Evolutionary conservation across 1,140 invertebrate genomes (phyloP).

Genomic region (Dryas iulia): DNA sequence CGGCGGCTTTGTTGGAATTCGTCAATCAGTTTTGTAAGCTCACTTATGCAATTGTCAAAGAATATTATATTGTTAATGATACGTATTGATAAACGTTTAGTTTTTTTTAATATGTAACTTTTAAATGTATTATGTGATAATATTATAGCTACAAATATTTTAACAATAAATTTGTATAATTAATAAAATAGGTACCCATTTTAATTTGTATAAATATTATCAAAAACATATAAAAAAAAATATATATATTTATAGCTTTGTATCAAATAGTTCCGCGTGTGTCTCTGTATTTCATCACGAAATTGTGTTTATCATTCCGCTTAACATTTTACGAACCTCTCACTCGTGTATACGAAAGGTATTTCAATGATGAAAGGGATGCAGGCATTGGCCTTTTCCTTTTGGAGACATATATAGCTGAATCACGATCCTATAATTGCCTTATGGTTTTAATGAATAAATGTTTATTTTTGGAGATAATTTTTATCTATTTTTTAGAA

Average conservation of each 20-base stretch:
- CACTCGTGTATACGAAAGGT: slow-evolving; percentile 28
- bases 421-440: slow-evolving; percentile 65
- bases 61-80: neutral
- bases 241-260: neutral
- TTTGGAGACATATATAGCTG: slow-evolving; percentile 43
- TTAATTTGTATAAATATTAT: neutral
- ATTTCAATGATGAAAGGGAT: slow-evolving; percentile 41
- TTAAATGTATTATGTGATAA: no score
- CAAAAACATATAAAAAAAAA: neutral
- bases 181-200: no score
- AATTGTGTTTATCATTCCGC: slow-evolving; percentile 77
- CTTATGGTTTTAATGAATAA: slow-evolving; percentile 44
- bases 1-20: slow-evolving; percentile 50
- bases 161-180: no score
- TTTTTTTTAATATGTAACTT: no score
- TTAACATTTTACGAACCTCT: slow-evolving; percentile 73
- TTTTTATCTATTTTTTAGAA: neutral
- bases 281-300: slow-evolving; percentile 63
- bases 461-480: slow-evolving; percentile 28
- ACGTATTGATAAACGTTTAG: neutral
- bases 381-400: slow-evolving; percentile 52
- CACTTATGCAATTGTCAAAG: slow-evolving; percentile 29
- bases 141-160: no score
- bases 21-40: slow-evolving; percentile 13
- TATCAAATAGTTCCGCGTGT: slow-evolving; percentile 47